Percentiles rank a stretch among this genome's conserved stretches.
Evolutionary conservation across 2,797 vertebrate genomes (phyloP).

Genomic region (Ficedula albicollis): DNA sequence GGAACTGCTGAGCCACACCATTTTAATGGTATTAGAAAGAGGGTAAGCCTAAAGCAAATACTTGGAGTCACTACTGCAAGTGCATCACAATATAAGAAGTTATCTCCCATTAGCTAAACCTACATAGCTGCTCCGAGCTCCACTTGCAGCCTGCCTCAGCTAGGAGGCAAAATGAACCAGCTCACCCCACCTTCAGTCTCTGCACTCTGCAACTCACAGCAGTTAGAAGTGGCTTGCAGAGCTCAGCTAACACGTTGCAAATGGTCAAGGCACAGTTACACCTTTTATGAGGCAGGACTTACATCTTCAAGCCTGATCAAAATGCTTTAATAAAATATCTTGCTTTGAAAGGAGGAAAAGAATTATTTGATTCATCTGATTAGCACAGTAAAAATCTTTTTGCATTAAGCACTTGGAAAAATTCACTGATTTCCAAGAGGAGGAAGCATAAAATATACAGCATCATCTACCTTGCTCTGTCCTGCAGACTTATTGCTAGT

Average conservation of each 20-base stretch:
- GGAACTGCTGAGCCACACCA: slow-evolving; percentile 66
- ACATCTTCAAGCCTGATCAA: neutral
- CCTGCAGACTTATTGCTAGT: neutral
- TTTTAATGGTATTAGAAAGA: slow-evolving; percentile 63
- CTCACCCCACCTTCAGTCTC: neutral
- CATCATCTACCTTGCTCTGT: neutral
- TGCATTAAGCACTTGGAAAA: neutral
- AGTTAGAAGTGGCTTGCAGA: neutral
- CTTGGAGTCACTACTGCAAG: slow-evolving; percentile 48
- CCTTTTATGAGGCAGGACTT: neutral
- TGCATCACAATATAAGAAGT: slow-evolving; percentile 36
- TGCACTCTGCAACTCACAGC: neutral
- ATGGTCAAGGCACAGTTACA: neutral
- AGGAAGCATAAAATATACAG: neutral
- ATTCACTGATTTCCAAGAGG: neutral
- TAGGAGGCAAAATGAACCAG: neutral
- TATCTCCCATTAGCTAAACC: slow-evolving; percentile 21
- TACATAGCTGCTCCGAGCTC: neutral
- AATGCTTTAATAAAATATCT: neutral
- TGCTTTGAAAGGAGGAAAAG: neutral
- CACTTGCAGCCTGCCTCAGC: neutral
- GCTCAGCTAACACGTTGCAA: neutral
- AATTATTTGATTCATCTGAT: neutral
- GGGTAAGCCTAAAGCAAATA: slow-evolving; percentile 64
- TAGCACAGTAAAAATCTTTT: neutral